Evolutionary conservation across 2,797 vertebrate species (phyloP).

Genomic region (Aphelocoma californica): DNA sequence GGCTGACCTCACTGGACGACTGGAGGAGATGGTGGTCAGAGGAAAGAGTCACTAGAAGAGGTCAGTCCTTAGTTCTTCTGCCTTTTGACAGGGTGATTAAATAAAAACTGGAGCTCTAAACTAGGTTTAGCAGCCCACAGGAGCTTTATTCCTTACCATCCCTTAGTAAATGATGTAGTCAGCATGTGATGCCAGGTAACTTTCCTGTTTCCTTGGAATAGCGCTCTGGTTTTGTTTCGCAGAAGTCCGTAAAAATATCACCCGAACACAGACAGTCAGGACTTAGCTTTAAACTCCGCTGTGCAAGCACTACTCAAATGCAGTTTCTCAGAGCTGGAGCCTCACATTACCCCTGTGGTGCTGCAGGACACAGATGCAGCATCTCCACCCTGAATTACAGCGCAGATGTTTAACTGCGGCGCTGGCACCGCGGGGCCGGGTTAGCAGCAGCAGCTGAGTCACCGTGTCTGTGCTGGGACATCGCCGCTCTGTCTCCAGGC

Average conservation of each 20-base stretch:
- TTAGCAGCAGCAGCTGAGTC: not conserved
- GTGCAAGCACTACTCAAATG: too few relatives aligned
- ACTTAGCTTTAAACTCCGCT: not conserved
- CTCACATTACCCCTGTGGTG: not conserved
- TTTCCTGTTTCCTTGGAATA: not conserved
- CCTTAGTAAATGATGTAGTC: accelerated
- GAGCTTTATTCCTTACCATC: not conserved
- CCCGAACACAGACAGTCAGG: not conserved
- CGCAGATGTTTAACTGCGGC: not conserved
- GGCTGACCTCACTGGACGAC: not conserved
- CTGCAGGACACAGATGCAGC: not conserved
- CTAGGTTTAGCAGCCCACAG: not conserved
- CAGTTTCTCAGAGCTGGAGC: not conserved
- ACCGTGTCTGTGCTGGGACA: not conserved
- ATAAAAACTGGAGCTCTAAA: not conserved
- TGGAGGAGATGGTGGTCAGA: not conserved
- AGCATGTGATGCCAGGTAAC: not conserved
- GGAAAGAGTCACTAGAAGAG: not conserved
- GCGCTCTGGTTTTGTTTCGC: not conserved
- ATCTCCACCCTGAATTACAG: accelerated
- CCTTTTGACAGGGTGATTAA: not conserved
- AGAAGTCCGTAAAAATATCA: not conserved
- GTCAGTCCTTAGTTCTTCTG: not conserved
- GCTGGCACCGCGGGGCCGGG: accelerated
- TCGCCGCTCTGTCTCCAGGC: not conserved